Percentiles rank a stretch among this genome's conserved stretches.
phyloP scores from a whole-genome alignment of 2,797 vertebrate genomes.

The Allobates femoralis region DNA sequence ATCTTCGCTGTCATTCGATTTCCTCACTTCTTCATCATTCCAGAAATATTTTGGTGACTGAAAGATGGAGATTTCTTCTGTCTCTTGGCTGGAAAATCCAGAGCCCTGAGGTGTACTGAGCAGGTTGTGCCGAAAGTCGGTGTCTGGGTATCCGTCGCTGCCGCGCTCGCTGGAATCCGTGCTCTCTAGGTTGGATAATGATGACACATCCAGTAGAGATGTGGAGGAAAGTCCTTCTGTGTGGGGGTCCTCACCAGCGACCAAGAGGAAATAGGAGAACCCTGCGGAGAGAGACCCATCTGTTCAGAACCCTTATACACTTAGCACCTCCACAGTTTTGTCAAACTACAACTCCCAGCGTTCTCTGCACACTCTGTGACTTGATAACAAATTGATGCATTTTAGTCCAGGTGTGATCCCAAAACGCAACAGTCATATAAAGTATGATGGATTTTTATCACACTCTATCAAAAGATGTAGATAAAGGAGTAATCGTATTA shows the following conservation, averaged over 20 bases:
- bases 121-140: slow-evolving; percentile 67
- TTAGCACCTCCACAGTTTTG: background rate
- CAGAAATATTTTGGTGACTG: slow-evolving; percentile 79
- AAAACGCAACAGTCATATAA: background rate
- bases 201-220: slow-evolving; percentile 71
- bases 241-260: slow-evolving; percentile 68
- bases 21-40: slow-evolving; percentile 78
- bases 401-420: background rate
- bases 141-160: slow-evolving; percentile 53
- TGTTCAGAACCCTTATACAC: background rate
- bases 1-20: slow-evolving; percentile 76
- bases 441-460: too few species aligned
- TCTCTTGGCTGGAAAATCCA: slow-evolving; percentile 80
- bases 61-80: slow-evolving; percentile 79
- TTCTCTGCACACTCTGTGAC: too few species aligned
- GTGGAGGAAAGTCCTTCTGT: slow-evolving; percentile 74
- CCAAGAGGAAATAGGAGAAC: slow-evolving; percentile 66
- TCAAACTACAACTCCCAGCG: background rate
- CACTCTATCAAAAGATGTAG: too few species aligned
- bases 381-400: background rate
- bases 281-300: slow-evolving; percentile 67
- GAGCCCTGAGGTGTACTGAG: slow-evolving; percentile 79
- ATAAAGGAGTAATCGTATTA: too few species aligned
- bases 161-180: slow-evolving; percentile 71
- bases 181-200: slow-evolving; percentile 72